These are phyloP conservation scores for Salvelinus alpinus DNA, from an alignment of 2,113 vertebrate genomes.

Conservation along the genomic window DNA sequence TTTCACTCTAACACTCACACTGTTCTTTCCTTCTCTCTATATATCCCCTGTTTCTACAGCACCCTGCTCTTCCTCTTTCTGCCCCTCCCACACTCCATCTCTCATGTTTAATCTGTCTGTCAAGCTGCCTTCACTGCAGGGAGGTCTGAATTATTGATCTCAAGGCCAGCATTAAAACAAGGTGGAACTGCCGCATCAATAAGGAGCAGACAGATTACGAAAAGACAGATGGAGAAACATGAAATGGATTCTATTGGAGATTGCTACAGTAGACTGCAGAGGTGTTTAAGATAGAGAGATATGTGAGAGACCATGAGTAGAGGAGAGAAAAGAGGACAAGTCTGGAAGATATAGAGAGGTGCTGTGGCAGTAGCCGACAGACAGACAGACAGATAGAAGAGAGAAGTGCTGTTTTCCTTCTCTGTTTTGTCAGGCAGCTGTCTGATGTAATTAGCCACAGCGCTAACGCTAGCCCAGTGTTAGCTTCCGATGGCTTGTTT, in stretches of 20 bases:
- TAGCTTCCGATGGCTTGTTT: too few relatives aligned
- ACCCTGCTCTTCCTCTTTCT: neutral
- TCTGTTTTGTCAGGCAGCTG: slow-evolving; percentile 7
- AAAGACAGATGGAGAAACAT: neutral
- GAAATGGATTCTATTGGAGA: too few relatives aligned
- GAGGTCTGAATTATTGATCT: slow-evolving; percentile 10
- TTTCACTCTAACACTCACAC: too few relatives aligned
- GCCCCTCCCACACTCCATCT: neutral
- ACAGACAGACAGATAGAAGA: neutral
- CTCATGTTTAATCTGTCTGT: slow-evolving; percentile 2
- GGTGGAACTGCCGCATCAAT: neutral
- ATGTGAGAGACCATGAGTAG: too few relatives aligned
- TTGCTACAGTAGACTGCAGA: too few relatives aligned
- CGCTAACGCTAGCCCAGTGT: neutral
- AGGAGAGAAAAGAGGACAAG: too few relatives aligned
- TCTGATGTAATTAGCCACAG: slow-evolving; percentile 4
- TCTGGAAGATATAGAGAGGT: too few relatives aligned
- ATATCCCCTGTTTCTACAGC: neutral
- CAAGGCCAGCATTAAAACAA: neutral
- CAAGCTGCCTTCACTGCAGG: slow-evolving; percentile 7
- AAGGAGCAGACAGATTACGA: neutral
- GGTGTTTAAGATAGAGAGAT: neutral
- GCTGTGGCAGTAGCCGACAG: too few relatives aligned
- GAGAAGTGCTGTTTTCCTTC: neutral
- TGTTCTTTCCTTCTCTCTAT: neutral